These are phyloP conservation scores for Dromococcyx pavoninus DNA, from an alignment of 2,797 vertebrate species.

Conservation along the genomic window DNA sequence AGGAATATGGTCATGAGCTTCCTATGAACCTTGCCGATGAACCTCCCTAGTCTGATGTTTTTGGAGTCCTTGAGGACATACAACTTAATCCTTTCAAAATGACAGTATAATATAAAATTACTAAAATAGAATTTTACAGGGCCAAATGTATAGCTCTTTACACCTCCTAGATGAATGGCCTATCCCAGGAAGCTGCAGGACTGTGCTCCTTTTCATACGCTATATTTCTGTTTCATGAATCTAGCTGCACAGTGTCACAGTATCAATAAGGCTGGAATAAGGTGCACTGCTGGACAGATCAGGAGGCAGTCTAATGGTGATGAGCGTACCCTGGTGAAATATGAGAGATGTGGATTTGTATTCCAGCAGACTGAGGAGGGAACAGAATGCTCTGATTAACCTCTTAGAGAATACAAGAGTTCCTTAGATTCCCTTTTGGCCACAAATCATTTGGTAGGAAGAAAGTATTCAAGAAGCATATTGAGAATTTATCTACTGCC, in stretches of 20 bases:
- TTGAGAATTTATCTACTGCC: background rate
- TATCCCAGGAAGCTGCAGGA: background rate
- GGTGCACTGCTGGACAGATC: background rate
- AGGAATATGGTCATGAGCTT: background rate
- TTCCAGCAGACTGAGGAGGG: background rate
- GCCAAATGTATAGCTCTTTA: background rate
- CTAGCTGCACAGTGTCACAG: background rate
- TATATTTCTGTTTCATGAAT: background rate
- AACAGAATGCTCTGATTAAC: background rate
- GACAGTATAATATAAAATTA: background rate
- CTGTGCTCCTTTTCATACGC: background rate
- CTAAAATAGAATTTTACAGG: background rate
- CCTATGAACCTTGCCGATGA: background rate
- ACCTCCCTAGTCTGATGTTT: background rate
- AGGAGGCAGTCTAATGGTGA: background rate
- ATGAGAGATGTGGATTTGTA: background rate
- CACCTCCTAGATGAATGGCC: background rate
- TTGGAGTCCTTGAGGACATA: background rate
- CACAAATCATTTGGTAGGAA: background rate
- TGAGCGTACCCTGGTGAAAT: background rate
- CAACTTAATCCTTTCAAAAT: background rate
- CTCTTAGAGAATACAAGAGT: background rate
- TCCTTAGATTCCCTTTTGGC: background rate
- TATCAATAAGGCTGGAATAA: background rate
- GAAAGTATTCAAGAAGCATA: background rate